Base-by-base conservation (phyloP, 2,888 invertebrate species). In the Tethea ocularis region DNA sequence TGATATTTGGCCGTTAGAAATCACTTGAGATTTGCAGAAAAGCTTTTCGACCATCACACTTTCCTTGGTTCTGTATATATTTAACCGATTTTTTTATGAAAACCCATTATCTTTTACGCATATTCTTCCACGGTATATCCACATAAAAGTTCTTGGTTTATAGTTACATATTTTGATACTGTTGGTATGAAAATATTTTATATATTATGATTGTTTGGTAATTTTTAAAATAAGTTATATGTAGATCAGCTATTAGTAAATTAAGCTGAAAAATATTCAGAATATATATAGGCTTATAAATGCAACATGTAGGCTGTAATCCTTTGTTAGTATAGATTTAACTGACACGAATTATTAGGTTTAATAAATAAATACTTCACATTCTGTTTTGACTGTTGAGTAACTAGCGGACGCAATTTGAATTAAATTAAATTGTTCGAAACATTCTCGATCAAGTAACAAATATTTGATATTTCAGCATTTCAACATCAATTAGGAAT, bases 1-100 rank as follows among this genome's bases (percentile, higher is more conserved):
- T 78, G 77, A 80, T 80, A 79, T 83, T 77, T 68, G 70, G 67
- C 67, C 69, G 65, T 61, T 65, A 64, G 65, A 61, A 63, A 62
- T 66, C 71, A 61, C 62, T 70, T 57, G 65, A 61, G 68, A 68
- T 75, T 78, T 69, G 60, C 67, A 58, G 61, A 65, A 66, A 61
- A 61, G 66, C 66, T 69, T 67, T 70, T 66, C 63, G 57, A 61
- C 38, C 23, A 46, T 53, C 52, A 22, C 29, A 41, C 29, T 51
- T 58, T 22, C 15, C 29, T 41, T 41, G 52, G 57, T 57, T 33
- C 52, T 53, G 56, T 8, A 51, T 56, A 36, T 46, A 22, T 51
- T 29, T 33, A 52, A 58, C 7, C 7, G 17, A 17, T 57, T 56
- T 36, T 58, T 57, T 57, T 57, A 55, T 56, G 46, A 41, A n/a